These are phyloP conservation scores for Cromileptes altivelis DNA, from an alignment of 2,113 vertebrate species.

Conservation along the genomic window DNA sequence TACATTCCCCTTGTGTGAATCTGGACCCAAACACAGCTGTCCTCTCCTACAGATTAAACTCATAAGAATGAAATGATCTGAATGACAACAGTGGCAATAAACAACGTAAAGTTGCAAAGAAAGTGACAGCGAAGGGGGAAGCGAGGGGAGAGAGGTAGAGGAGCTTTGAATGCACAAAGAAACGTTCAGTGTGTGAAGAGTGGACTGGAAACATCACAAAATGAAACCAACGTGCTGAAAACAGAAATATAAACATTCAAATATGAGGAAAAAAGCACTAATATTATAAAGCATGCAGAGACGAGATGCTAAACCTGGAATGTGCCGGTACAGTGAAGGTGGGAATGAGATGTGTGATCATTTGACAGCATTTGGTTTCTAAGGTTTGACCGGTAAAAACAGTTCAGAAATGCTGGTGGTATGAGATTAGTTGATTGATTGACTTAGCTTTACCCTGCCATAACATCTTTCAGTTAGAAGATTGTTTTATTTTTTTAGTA, in stretches of 20 bases:
- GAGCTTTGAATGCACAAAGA: constrained; percentile 34
- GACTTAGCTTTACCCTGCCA: constrained; percentile 38
- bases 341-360: constrained; percentile 11
- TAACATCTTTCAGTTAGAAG: constrained; percentile 8
- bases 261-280: neutral
- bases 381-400: constrained; percentile 31
- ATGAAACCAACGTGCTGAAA: constrained; percentile 5
- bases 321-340: neutral
- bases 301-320: constrained; percentile 40
- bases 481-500: neutral
- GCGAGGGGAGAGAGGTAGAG: constrained; percentile 59
- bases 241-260: neutral
- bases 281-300: neutral
- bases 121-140: neutral
- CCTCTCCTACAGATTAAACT: constrained; percentile 3
- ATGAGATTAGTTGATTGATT: constrained; percentile 52
- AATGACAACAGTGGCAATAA: neutral
- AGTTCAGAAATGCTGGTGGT: constrained; percentile 54
- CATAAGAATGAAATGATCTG: constrained; percentile 12
- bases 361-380: constrained; percentile 35
- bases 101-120: neutral
- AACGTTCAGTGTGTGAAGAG: neutral
- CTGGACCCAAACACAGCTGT: constrained; percentile 11
- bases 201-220: constrained; percentile 20
- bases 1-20: constrained; percentile 25